Evolutionary conservation across 2,888 invertebrate species (phyloP), one percentile per base, ranked within the genome.

Genomic region (Platycheirus albimanus): DNA sequence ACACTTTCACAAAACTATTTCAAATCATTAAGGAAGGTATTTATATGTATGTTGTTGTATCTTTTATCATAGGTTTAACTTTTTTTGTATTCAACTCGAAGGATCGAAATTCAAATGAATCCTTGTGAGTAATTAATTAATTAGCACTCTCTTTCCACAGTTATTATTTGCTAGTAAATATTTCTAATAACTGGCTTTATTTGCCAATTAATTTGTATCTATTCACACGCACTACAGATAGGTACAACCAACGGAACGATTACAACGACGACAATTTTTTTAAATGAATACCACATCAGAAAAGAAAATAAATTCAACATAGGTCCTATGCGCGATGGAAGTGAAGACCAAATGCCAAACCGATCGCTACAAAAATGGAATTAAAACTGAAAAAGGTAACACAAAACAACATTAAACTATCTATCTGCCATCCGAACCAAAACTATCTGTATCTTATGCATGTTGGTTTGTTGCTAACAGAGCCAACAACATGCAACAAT

Each of bases 351-450:
- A 84, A 79, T 79, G 79, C 51, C 58, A 61, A 52, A 84, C 84
- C 77, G 78, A 69, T 63, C 67, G 13, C 78, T 58, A 51, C 43
- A 61, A 74, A 83, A 83, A 79, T 70, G 66, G 79, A 79, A 84
- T 66, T 56, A 61, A 84, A 79, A 79, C 84, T 79, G 74, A 75
- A 77, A 74, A 75, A 79, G 74, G 70, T 74, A 84, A 71, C 52
- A 75, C 49, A 76, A 77, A 54, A 71, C 33, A 61, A 51, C 58
- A 58, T 75, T 47, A 30, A 41, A 66, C 51, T 36, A 10, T 7
- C 52, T 10, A n/a, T n/a, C n/a, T n/a, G n/a, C n/a, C n/a, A n/a
- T n/a, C n/a, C n/a, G n/a, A n/a, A n/a, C n/a, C n/a, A n/a, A 11
- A n/a, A 7, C 52, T 13, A 64, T 33, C 30, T 33, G 38, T 41